These are phyloP conservation scores for Athene noctua DNA, from an alignment of 2,113 vertebrate species.

Conservation along the genomic window DNA sequence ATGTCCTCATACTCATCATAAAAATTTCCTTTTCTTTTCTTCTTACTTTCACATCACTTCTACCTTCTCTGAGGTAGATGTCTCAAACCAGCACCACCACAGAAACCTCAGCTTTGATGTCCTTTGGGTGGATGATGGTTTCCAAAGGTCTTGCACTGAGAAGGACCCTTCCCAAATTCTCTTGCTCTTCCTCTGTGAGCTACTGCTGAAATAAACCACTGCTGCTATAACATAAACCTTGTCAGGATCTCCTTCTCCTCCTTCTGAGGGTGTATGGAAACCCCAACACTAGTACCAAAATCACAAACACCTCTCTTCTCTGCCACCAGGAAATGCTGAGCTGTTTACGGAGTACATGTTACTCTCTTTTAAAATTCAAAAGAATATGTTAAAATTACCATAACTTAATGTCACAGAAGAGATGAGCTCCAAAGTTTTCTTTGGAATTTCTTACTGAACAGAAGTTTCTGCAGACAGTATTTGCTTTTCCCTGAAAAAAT, in stretches of 20 bases:
- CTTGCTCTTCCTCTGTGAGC: neutral
- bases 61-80: neutral
- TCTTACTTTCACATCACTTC: neutral
- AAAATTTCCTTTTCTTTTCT: neutral
- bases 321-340: neutral
- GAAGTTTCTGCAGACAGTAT: constrained; percentile 21
- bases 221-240: neutral
- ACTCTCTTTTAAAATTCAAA: constrained; percentile 4
- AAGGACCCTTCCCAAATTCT: neutral
- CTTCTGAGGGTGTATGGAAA: neutral
- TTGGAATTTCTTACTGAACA: constrained; percentile 28
- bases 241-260: neutral
- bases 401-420: constrained; percentile 31
- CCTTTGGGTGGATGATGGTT: neutral
- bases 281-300: neutral
- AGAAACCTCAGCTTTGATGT: neutral
- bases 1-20: neutral
- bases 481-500: constrained; percentile 26
- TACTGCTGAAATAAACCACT: neutral
- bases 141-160: neutral
- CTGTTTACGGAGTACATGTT: neutral
- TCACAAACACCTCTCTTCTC: neutral
- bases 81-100: neutral
- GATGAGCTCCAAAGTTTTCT: constrained; percentile 11
- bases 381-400: constrained; percentile 45